Evolutionary conservation across 2,888 invertebrate genomes (phyloP).

Genomic region (Drosophila picticornis): DNA sequence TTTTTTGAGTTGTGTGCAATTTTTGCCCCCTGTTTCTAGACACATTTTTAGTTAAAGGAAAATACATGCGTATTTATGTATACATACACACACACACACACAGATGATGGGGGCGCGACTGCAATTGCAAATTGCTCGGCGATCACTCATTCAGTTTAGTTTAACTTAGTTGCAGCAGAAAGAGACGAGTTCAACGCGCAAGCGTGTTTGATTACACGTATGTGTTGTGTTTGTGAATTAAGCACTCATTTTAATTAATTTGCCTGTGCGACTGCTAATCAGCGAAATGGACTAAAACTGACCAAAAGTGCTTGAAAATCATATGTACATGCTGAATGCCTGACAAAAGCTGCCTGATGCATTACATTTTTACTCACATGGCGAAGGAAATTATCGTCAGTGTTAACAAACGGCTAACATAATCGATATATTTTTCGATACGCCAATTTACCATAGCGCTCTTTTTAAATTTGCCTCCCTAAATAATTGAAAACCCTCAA

Average conservation of each 20-base stretch:
- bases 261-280: conserved; percentile 42
- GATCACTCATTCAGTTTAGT: background rate
- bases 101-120: conserved; percentile 42
- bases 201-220: conserved; percentile 46
- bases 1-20: conserved; percentile 60
- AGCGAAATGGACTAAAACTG: conserved; percentile 43
- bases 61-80: background rate
- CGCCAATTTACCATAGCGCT: background rate
- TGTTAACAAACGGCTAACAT: conserved; percentile 5
- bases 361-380: conserved; percentile 2
- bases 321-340: conserved; percentile 20
- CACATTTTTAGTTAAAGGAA: conserved; percentile 33
- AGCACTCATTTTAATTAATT: conserved; percentile 59
- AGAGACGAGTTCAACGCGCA: conserved; percentile 40
- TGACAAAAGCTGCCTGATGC: conserved; percentile 23
- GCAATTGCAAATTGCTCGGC: background rate
- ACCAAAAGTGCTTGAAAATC: conserved; percentile 30
- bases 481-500: background rate
- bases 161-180: conserved; percentile 7
- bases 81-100: conserved; percentile 4
- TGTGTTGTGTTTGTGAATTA: conserved; percentile 42
- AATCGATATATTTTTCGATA: background rate
- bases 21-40: conserved; percentile 68
- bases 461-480: background rate
- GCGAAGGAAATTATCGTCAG: background rate